Conservation (phyloP, 2,888 invertebrate genomes). For the Hydrotaea diabolus region DNA sequence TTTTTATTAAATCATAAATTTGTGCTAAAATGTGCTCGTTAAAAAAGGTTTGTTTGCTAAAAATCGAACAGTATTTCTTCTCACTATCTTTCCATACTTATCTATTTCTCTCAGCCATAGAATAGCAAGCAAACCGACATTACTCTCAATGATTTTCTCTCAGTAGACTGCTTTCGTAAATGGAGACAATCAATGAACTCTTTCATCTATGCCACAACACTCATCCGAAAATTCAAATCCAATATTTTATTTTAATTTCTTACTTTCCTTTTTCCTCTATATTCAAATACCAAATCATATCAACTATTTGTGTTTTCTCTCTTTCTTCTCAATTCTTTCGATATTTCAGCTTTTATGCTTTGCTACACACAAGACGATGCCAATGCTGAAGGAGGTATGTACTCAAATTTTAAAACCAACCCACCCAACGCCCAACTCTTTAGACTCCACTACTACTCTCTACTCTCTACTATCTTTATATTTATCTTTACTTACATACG, state of each 20-base stretch:
- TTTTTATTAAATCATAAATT: background rate
- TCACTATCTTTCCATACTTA: slow-evolving; percentile 4
- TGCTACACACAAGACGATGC: slow-evolving; percentile 96
- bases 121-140: slow-evolving; percentile 21
- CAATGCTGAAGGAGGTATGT: slow-evolving; percentile 95
- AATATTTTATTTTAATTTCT: slow-evolving; percentile 40
- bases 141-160: slow-evolving; percentile 19
- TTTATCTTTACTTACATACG: background rate
- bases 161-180: slow-evolving; percentile 54
- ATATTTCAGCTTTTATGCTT: slow-evolving; percentile 93
- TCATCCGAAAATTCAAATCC: slow-evolving; percentile 44
- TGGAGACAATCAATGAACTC: slow-evolving; percentile 29
- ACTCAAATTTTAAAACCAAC: slow-evolving; percentile 68
- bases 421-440: background rate
- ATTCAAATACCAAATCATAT: slow-evolving; percentile 55
- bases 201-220: slow-evolving; percentile 32
- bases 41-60: slow-evolving; percentile 23
- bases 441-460: background rate
- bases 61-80: background rate
- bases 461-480: background rate
- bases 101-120: background rate
- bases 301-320: slow-evolving; percentile 65
- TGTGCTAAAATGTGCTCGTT: slow-evolving; percentile 32
- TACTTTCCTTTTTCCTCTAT: slow-evolving; percentile 47
- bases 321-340: slow-evolving; percentile 72